These are phyloP conservation scores for Eueremaeus valkanovi DNA, from an alignment of 2,888 invertebrate genomes.

Conservation along the genomic window DNA sequence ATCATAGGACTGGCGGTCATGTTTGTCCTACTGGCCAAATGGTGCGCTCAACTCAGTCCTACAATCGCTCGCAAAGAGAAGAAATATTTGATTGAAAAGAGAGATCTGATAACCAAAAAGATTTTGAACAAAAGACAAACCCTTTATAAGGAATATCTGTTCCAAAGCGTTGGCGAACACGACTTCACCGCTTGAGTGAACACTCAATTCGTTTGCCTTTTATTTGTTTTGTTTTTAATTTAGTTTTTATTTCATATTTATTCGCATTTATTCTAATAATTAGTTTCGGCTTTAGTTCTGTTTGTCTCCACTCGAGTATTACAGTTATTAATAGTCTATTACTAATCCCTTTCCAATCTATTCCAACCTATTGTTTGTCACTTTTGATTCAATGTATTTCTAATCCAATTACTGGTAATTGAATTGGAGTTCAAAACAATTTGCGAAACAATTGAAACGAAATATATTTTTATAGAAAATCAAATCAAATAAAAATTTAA, in stretches of 20 bases:
- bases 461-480: neutral
- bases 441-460: too few species aligned
- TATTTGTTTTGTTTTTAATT: neutral
- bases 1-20: conserved; percentile 51
- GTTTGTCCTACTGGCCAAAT: conserved; percentile 53
- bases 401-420: too few species aligned
- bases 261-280: too few species aligned
- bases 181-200: conserved; percentile 51
- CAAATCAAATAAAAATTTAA: neutral
- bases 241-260: too few species aligned
- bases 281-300: too few species aligned
- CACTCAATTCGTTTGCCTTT: neutral
- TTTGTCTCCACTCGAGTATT: too few species aligned
- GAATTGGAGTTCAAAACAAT: too few species aligned
- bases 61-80: conserved; percentile 55
- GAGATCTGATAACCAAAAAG: conserved; percentile 53
- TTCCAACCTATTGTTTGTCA: too few species aligned
- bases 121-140: conserved; percentile 55
- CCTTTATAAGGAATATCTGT: conserved; percentile 56
- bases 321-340: too few species aligned
- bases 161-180: conserved; percentile 57
- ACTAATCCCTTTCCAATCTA: too few species aligned
- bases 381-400: too few species aligned
- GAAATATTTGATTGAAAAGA: conserved; percentile 52
- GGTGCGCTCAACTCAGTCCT: conserved; percentile 52